A percentile compares a stretch with the other conserved stretches of the same genome.
These are phyloP conservation scores for Linurgus olivaceus DNA, from an alignment of 2,797 vertebrate species.

Conservation along the genomic window DNA sequence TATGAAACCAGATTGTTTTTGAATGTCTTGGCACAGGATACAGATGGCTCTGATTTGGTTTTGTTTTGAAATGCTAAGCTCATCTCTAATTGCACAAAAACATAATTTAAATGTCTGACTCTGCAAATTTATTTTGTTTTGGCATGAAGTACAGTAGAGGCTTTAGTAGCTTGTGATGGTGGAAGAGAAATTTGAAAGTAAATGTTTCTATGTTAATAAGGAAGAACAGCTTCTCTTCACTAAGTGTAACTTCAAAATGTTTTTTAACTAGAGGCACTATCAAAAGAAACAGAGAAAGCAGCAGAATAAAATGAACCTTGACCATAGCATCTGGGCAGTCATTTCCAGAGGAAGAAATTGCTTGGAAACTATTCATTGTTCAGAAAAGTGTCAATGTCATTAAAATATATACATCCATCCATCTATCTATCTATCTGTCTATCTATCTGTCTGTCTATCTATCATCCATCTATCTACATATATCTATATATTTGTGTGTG, in stretches of 20 bases:
- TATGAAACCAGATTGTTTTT: background rate
- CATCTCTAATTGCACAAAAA: background rate
- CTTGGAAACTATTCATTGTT: background rate
- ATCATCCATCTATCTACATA: too few species aligned
- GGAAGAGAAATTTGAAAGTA: background rate
- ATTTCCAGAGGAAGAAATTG: background rate
- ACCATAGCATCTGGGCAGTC: background rate
- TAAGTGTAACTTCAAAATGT: background rate
- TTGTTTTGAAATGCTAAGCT: background rate
- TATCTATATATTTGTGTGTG: background rate
- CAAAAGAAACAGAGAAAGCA: background rate
- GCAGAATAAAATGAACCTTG: background rate
- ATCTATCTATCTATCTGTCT: fast-evolving
- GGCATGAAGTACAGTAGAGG: background rate
- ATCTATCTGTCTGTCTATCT: too few species aligned
- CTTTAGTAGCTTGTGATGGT: background rate
- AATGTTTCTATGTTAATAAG: background rate
- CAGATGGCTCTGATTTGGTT: background rate
- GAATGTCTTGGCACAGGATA: background rate
- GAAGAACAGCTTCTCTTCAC: background rate
- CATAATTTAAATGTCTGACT: background rate
- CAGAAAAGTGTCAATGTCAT: background rate
- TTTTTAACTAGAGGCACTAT: background rate
- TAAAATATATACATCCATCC: background rate
- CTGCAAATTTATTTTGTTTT: slow-evolving; percentile 4